Evolutionary conservation across 2,888 invertebrate genomes (phyloP).

Genomic region (Drosophila kanekoi): DNA sequence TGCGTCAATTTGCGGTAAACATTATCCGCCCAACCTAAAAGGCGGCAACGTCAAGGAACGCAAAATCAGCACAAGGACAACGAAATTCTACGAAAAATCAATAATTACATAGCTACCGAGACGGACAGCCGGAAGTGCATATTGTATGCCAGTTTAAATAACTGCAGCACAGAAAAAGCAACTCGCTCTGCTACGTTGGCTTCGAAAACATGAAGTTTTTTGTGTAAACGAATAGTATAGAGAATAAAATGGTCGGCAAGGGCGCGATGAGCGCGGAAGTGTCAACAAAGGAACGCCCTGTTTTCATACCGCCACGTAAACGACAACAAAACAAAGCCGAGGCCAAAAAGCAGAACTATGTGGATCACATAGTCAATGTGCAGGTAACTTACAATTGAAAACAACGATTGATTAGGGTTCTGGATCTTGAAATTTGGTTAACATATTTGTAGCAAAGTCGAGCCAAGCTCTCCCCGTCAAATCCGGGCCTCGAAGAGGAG

Average conservation of each 20-base stretch:
- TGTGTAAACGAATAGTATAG: neutral
- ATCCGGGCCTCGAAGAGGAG: slow-evolving; percentile 83
- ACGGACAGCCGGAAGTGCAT: slow-evolving; percentile 71
- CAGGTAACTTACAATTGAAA: slow-evolving; percentile 85
- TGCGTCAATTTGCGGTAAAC: slow-evolving; percentile 62
- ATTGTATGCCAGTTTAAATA: slow-evolving; percentile 43
- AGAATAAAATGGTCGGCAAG: slow-evolving; percentile 80
- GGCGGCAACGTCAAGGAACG: slow-evolving; percentile 65
- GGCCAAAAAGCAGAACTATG: slow-evolving; percentile 85
- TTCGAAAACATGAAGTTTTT: slow-evolving; percentile 35
- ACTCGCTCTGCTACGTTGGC: neutral
- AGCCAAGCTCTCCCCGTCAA: slow-evolving; percentile 84
- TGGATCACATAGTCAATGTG: slow-evolving; percentile 88
- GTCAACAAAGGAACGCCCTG: slow-evolving; percentile 85
- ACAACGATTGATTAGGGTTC: accelerated
- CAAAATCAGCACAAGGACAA: slow-evolving; percentile 82
- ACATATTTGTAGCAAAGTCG: slow-evolving; percentile 70
- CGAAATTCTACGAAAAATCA: slow-evolving; percentile 77
- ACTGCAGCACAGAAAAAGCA: slow-evolving; percentile 26
- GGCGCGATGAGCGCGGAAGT: slow-evolving; percentile 66
- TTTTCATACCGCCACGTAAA: slow-evolving; percentile 87
- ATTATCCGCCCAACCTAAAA: slow-evolving; percentile 60
- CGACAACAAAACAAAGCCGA: slow-evolving; percentile 86
- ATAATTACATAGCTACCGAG: slow-evolving; percentile 67
- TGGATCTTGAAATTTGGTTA: neutral